phyloP scores from a whole-genome alignment of 1,140 invertebrate genomes.

The Meloidogyne chitwoodi region DNA sequence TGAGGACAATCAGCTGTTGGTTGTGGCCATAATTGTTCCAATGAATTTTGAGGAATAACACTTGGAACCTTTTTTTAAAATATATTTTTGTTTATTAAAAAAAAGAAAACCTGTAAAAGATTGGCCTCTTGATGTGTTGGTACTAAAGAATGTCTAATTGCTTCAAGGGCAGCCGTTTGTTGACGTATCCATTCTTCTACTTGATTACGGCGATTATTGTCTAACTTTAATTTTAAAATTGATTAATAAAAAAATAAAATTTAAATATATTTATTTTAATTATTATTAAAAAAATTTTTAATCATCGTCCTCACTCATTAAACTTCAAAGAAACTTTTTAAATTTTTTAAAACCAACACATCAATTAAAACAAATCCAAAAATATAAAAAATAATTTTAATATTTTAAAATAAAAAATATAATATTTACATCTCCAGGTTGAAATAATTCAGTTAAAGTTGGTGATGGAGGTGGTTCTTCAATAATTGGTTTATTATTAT shows the following conservation, averaged over 20 bases:
- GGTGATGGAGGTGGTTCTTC: slow-evolving; percentile 54
- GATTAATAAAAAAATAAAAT: no score
- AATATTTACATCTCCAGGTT: slow-evolving; percentile 43
- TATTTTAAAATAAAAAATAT: neutral
- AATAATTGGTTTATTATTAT: slow-evolving; percentile 51
- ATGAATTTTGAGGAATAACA: slow-evolving; percentile 15
- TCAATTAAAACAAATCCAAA: no score
- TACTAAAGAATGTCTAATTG: slow-evolving; percentile 34
- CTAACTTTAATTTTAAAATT: slow-evolving; percentile 23
- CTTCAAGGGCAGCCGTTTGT: slow-evolving; percentile 40
- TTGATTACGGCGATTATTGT: slow-evolving; percentile 32
- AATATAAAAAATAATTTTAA: no score
- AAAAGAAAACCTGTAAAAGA: slow-evolving; percentile 41
- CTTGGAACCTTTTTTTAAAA: slow-evolving; percentile 1
- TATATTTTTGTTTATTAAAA: no score
- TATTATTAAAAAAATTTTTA: no score
- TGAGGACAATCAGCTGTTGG: slow-evolving; percentile 2
- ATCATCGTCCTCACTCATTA: no score
- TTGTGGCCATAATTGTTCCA: slow-evolving; percentile 14
- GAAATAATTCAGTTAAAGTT: slow-evolving; percentile 43
- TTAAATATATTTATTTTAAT: no score
- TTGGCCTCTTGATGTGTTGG: slow-evolving; percentile 46
- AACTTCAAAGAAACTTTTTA: no score
- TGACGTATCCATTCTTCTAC: slow-evolving; percentile 48
- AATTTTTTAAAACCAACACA: no score